Percentiles rank a stretch among this genome's conserved stretches.
Evolutionary conservation across 2,888 invertebrate species (phyloP).

Genomic region (Eupithecia vulgata): DNA sequence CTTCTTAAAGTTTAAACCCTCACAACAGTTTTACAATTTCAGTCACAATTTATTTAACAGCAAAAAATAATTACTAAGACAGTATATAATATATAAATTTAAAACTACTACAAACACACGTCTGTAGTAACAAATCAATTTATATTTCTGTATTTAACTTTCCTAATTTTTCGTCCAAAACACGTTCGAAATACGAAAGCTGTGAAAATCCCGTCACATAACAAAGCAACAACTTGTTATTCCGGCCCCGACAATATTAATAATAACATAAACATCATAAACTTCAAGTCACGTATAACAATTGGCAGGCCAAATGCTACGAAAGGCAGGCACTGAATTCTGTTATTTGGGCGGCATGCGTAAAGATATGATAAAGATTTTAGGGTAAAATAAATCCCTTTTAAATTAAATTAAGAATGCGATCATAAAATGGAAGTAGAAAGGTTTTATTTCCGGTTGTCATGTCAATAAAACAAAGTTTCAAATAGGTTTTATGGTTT

Average conservation of each 20-base stretch:
- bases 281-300: slow-evolving; percentile 22
- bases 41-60: no score
- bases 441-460: neutral
- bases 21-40: no score
- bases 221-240: slow-evolving; percentile 12
- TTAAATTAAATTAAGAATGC: neutral
- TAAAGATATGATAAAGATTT: neutral
- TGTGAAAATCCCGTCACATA: neutral
- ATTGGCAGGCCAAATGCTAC: slow-evolving; percentile 17
- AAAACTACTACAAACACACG: no score
- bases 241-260: slow-evolving; percentile 7
- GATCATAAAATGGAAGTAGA: neutral
- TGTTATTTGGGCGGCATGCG: neutral
- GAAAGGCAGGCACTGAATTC: neutral
- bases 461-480: neutral
- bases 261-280: neutral
- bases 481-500: neutral
- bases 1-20: no score
- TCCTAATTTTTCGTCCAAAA: neutral
- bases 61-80: no score
- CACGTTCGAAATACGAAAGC: slow-evolving; percentile 7
- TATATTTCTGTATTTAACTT: neutral
- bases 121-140: no score
- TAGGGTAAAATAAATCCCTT: neutral
- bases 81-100: no score